Evolutionary conservation across 2,888 invertebrate genomes (phyloP).

Genomic region (Nomada hirtipes): DNA sequence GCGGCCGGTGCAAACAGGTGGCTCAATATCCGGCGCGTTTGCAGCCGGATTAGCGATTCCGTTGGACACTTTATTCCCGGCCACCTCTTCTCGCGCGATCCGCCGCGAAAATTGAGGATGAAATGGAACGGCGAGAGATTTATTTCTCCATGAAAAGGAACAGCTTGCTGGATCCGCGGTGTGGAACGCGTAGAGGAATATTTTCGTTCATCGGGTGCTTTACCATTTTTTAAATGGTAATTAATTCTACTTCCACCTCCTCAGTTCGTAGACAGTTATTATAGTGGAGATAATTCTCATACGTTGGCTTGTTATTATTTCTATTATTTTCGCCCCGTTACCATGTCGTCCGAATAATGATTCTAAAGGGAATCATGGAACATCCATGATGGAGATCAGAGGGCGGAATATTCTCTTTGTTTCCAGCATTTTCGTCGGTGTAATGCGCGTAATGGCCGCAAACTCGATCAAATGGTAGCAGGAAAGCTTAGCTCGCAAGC

Average conservation of each 20-base stretch:
- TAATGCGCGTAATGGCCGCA: constrained; percentile 33
- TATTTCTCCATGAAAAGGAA: not conserved
- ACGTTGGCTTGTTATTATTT: not conserved
- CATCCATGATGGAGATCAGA: not conserved
- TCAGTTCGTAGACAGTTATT: no score
- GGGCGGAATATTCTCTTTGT: constrained; percentile 5
- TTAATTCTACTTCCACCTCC: no score
- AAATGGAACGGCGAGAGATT: constrained; percentile 19
- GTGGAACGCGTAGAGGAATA: not conserved
- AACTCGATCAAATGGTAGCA: constrained; percentile 47
- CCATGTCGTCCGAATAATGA: not conserved
- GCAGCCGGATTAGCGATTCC: constrained; percentile 71
- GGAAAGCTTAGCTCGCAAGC: constrained; percentile 37
- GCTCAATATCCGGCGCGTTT: constrained; percentile 72
- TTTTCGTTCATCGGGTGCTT: no score
- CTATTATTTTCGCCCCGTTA: not conserved
- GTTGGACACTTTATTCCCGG: constrained; percentile 68
- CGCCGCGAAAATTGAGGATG: constrained; percentile 19
- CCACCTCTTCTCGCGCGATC: constrained; percentile 15
- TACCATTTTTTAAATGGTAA: not conserved
- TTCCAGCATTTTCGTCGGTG: constrained; percentile 12
- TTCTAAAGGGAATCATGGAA: not conserved
- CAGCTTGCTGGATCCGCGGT: not conserved
- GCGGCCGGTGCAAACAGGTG: constrained; percentile 71
- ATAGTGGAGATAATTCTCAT: not conserved